phyloP scores from a whole-genome alignment of 2,888 invertebrate species.

The Platypus cylindrus region DNA sequence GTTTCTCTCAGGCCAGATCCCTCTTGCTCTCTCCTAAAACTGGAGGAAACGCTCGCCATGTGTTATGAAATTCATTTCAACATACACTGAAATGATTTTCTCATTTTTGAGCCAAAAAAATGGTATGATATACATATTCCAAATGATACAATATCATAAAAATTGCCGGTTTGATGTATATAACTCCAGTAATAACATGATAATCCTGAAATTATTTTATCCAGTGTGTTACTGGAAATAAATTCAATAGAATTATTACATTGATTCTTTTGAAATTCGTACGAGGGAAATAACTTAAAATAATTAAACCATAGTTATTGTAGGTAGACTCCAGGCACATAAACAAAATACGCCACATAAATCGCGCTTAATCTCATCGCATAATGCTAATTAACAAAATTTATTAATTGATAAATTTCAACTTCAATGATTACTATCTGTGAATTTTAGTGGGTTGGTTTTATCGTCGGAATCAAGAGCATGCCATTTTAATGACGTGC shows the following conservation, averaged over 20 bases:
- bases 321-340: conserved; percentile 11
- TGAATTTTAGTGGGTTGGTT: conserved; percentile 18
- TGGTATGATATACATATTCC: no score
- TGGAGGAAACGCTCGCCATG: no score
- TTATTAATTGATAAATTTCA: conserved; percentile 18
- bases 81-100: no score
- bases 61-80: no score
- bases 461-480: conserved; percentile 17
- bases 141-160: no score
- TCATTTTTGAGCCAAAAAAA: no score
- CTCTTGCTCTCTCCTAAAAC: background rate
- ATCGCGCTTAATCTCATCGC: conserved; percentile 13
- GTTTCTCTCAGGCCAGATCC: background rate
- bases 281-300: conserved; percentile 5
- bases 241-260: no score
- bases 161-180: no score
- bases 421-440: conserved; percentile 18
- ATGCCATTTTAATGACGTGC: conserved; percentile 18
- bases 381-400: conserved; percentile 17
- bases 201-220: no score
- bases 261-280: no score
- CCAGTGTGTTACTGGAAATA: no score
- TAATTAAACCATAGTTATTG: conserved; percentile 7
- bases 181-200: no score
- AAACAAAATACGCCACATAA: conserved; percentile 11